These are phyloP conservation scores for Dendronephthya gigantea DNA, from an alignment of 64 coral and sea anemone species.

Conservation along the genomic window DNA sequence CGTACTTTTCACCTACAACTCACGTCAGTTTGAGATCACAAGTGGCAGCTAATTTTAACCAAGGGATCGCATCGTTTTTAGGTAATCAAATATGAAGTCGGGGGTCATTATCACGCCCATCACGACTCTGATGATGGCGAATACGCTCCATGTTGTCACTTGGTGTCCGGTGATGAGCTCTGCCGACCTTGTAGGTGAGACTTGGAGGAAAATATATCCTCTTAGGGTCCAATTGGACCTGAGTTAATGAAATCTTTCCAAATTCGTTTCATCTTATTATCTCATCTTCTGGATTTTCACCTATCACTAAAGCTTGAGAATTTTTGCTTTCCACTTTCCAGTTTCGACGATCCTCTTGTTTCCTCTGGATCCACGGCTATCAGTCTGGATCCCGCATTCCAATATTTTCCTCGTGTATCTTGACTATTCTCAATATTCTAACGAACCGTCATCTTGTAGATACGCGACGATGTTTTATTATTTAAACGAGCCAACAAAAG, in stretches of 20 bases:
- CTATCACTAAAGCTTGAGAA: too few species aligned
- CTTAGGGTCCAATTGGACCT: neutral
- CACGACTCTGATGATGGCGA: neutral
- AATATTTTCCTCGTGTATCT: too few species aligned
- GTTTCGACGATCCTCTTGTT: too few species aligned
- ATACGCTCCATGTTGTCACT: neutral
- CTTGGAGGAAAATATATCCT: neutral
- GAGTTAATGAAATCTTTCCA: too few species aligned
- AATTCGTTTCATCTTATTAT: too few species aligned
- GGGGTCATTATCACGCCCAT: neutral
- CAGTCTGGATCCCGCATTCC: too few species aligned
- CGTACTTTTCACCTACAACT: too few species aligned
- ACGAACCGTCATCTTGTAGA: neutral
- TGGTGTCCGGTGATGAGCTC: neutral
- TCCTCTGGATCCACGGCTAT: too few species aligned
- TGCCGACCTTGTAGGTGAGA: conserved; percentile 12
- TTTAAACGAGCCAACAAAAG: neutral
- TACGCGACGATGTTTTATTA: conserved; percentile 17
- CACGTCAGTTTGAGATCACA: too few species aligned
- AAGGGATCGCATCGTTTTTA: neutral
- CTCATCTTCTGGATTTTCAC: too few species aligned
- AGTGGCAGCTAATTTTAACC: too few species aligned
- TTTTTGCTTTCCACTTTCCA: too few species aligned
- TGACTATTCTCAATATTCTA: neutral
- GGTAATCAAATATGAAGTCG: neutral